phyloP scores from a whole-genome alignment of 2,888 invertebrate genomes.

The Microplitis deprimator region DNA sequence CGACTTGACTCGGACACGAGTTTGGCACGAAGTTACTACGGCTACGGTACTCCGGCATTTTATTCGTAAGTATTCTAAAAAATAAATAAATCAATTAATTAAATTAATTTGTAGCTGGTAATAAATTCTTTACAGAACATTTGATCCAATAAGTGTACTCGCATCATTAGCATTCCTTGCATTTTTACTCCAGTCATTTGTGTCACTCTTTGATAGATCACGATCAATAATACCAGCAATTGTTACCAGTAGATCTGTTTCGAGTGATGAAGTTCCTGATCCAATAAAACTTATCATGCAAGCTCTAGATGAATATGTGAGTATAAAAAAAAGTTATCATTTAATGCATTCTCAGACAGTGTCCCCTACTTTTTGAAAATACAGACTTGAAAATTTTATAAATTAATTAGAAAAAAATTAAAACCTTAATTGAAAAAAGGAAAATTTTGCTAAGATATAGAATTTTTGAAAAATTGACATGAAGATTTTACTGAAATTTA shows the following conservation, averaged over 20 bases:
- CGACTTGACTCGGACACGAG: background rate
- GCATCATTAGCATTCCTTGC: slow-evolving; percentile 70
- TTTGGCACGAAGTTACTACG: slow-evolving; percentile 2
- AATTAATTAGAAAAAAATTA: background rate
- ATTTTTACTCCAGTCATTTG: slow-evolving; percentile 69
- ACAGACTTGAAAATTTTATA: no score
- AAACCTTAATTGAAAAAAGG: background rate
- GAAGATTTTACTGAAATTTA: no score
- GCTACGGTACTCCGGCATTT: slow-evolving; percentile 4
- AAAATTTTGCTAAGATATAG: no score
- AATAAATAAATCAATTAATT: no score
- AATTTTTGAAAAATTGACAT: no score
- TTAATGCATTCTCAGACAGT: slow-evolving; percentile 16
- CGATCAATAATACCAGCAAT: slow-evolving; percentile 64
- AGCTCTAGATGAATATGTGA: slow-evolving; percentile 66
- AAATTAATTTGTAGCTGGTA: background rate
- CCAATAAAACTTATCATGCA: slow-evolving; percentile 57
- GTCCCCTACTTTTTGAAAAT: background rate
- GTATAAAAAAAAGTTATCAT: slow-evolving; percentile 37
- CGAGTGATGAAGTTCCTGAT: slow-evolving; percentile 51
- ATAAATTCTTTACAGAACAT: slow-evolving; percentile 57
- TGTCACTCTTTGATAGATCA: slow-evolving; percentile 65
- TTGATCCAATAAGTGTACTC: slow-evolving; percentile 69
- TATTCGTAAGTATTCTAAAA: slow-evolving; percentile 10
- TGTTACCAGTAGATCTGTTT: slow-evolving; percentile 55